Conservation (phyloP, 1,140 invertebrate genomes). For the Oreohelix idahoensis region DNA sequence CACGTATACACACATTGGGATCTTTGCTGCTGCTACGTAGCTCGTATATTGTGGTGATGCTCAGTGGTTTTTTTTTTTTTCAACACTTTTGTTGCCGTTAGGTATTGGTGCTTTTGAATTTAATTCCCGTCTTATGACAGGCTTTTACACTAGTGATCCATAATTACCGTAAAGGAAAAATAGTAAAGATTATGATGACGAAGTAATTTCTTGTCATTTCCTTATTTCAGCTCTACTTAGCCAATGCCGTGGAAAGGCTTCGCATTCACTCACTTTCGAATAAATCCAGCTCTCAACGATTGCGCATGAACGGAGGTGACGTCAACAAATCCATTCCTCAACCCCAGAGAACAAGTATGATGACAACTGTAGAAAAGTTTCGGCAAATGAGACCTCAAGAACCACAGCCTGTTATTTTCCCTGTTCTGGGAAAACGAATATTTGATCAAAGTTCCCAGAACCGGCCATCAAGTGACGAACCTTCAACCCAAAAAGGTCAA, state of each 20-base stretch:
- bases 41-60: too few species aligned
- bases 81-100: too few species aligned
- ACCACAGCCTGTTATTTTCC: slow-evolving; percentile 53
- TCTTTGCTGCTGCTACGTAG: too few species aligned
- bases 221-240: slow-evolving; percentile 48
- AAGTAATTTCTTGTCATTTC: too few species aligned
- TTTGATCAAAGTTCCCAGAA: background rate
- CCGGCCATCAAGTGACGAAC: background rate
- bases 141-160: too few species aligned
- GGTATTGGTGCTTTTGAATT: too few species aligned
- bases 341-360: slow-evolving; percentile 31
- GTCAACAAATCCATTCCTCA: background rate
- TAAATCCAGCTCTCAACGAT: slow-evolving; percentile 20
- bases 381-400: slow-evolving; percentile 58
- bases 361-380: slow-evolving; percentile 63
- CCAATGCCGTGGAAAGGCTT: slow-evolving; percentile 62
- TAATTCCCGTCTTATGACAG: too few species aligned
- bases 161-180: too few species aligned
- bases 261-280: slow-evolving; percentile 49
- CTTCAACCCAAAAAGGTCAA: background rate
- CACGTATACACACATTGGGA: too few species aligned
- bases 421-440: slow-evolving; percentile 53
- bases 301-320: slow-evolving; percentile 4
- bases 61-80: too few species aligned
- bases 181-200: too few species aligned